These are phyloP conservation scores for Phyllotis vaccarum DNA, from an alignment of 2,797 vertebrate genomes.

Conservation along the genomic window DNA sequence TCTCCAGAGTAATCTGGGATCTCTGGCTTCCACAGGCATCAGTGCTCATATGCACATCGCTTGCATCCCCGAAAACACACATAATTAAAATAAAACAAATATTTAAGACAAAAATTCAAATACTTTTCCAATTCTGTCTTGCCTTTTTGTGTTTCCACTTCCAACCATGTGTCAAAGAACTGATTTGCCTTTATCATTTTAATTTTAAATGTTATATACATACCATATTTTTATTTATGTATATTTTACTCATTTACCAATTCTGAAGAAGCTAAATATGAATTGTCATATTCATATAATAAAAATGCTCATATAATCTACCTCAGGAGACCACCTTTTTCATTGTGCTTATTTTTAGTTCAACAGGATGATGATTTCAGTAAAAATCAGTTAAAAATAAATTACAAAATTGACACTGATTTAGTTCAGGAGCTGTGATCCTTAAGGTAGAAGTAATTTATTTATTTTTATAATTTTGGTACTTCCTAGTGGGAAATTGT, in stretches of 20 bases:
- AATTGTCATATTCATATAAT: constrained; percentile 2
- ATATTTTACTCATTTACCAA: neutral
- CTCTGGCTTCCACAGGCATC: neutral
- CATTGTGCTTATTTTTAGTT: constrained; percentile 13
- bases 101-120: neutral
- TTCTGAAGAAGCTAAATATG: neutral
- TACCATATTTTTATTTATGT: neutral
- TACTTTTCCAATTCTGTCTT: neutral
- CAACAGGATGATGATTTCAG: neutral
- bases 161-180: neutral
- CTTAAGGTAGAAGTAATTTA: neutral
- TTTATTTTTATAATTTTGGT: neutral
- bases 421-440: neutral
- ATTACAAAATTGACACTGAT: neutral
- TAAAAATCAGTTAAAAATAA: neutral
- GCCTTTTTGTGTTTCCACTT: neutral
- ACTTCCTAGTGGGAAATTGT: constrained; percentile 32
- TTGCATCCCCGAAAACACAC: neutral
- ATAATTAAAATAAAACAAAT: neutral
- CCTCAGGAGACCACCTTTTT: neutral
- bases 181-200: neutral
- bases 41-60: neutral
- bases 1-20: neutral
- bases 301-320: neutral
- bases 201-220: neutral